Percentiles rank a stretch among this genome's conserved stretches.
phyloP scores from a whole-genome alignment of 2,113 vertebrate genomes.

The Prionailurus viverrinus region DNA sequence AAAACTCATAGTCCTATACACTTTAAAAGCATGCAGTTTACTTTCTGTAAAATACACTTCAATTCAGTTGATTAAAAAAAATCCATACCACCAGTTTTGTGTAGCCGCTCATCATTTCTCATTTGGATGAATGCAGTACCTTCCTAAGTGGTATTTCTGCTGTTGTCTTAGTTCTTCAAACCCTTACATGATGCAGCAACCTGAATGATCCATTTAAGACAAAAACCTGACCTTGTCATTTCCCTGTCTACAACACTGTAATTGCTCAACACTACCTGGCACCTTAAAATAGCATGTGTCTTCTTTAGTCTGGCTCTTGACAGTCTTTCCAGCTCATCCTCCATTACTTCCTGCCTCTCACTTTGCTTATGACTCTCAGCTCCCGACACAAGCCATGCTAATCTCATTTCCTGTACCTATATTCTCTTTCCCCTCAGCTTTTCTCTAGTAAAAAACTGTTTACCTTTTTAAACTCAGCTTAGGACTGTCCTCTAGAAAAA shows the following conservation, averaged over 20 bases:
- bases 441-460: constrained; percentile 38
- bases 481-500: background rate
- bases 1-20: constrained; percentile 34
- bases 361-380: background rate
- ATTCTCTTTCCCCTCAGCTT: background rate
- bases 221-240: background rate
- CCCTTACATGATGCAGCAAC: background rate
- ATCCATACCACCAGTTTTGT: background rate
- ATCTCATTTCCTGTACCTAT: background rate
- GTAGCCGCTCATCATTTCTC: background rate
- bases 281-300: background rate
- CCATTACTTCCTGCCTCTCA: background rate
- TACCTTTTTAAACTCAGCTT: constrained; percentile 51
- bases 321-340: background rate
- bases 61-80: background rate
- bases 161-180: constrained; percentile 8
- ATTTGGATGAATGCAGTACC: background rate
- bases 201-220: background rate
- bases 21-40: constrained; percentile 43
- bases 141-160: background rate
- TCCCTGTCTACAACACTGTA: background rate
- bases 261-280: background rate
- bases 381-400: background rate
- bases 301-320: background rate
- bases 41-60: constrained; percentile 19